These are phyloP conservation scores for Nineta flava DNA, from an alignment of 2,888 invertebrate species.

Conservation along the genomic window DNA sequence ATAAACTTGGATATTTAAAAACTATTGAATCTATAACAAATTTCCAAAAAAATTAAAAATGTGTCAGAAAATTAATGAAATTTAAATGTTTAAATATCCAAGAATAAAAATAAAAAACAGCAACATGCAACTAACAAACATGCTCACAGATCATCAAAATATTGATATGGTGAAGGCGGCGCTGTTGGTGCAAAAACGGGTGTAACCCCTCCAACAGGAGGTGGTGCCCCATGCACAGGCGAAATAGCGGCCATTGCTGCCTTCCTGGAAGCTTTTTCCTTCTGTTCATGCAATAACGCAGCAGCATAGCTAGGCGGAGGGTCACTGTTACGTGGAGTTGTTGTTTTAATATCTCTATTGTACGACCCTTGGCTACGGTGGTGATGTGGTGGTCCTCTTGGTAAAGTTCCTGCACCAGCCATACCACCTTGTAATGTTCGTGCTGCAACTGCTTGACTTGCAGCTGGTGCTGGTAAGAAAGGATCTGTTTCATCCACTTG, in stretches of 20 bases:
- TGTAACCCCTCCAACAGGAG: slow-evolving; percentile 8
- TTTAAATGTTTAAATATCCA: too few species aligned
- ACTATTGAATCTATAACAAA: too few species aligned
- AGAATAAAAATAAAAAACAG: too few species aligned
- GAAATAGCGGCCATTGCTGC: slow-evolving; percentile 23
- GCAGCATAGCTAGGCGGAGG: slow-evolving; percentile 44
- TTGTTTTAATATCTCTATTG: slow-evolving; percentile 27
- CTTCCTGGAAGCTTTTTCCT: slow-evolving; percentile 17
- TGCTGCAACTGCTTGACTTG: slow-evolving; percentile 42
- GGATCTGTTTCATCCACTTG: slow-evolving; percentile 77
- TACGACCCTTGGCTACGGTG: slow-evolving; percentile 52
- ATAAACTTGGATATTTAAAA: too few species aligned
- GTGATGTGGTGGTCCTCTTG: slow-evolving; percentile 11
- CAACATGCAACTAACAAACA: slow-evolving; percentile 6
- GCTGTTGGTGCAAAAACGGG: not conserved
- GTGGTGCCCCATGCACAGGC: slow-evolving; percentile 30
- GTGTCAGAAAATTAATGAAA: too few species aligned
- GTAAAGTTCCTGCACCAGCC: not conserved
- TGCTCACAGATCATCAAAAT: slow-evolving; percentile 6
- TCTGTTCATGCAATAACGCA: slow-evolving; percentile 34
- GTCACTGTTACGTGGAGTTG: slow-evolving; percentile 29
- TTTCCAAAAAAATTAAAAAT: too few species aligned
- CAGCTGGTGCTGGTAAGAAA: slow-evolving; percentile 47
- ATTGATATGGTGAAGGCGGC: not conserved
- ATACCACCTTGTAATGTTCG: slow-evolving; percentile 32